A percentile compares a stretch with the other conserved stretches of the same genome.
These are phyloP conservation scores for Chlorodrepanis virens DNA, from an alignment of 2,113 vertebrate species.

Conservation along the genomic window DNA sequence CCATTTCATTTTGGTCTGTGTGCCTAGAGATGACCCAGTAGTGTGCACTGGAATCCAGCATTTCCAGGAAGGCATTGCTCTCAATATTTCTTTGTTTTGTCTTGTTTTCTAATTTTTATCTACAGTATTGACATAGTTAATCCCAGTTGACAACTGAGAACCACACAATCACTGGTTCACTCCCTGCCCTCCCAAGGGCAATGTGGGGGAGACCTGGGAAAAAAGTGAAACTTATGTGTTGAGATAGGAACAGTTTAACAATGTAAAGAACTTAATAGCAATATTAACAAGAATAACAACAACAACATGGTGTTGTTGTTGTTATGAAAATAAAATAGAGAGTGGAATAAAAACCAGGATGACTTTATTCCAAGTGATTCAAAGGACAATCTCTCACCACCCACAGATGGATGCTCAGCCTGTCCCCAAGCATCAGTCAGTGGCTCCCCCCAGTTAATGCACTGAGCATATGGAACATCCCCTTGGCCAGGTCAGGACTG, in stretches of 20 bases:
- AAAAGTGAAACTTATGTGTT: not conserved
- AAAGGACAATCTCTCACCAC: not conserved
- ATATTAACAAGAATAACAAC: not conserved
- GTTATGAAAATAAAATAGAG: not conserved
- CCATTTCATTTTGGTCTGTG: not conserved
- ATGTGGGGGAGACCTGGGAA: not conserved
- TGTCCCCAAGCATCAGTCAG: not conserved
- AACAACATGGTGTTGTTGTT: not conserved
- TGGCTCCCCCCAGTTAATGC: not conserved
- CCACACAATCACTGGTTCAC: not conserved
- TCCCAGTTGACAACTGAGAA: not conserved
- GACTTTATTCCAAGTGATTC: not conserved
- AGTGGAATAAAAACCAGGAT: not conserved
- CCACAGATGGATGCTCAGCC: not conserved
- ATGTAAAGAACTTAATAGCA: not conserved
- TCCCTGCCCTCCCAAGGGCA: not conserved
- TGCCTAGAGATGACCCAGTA: not conserved
- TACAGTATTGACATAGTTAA: not conserved
- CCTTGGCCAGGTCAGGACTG: not conserved
- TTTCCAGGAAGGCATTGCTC: not conserved
- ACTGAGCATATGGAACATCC: not conserved
- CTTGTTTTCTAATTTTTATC: not conserved
- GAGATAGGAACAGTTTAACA: not conserved
- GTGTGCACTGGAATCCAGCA: not conserved
- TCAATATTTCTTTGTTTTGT: not conserved